A percentile compares a stretch with the other conserved stretches of the same genome.
Conservation (phyloP, 1,140 invertebrate genomes). For the Eriosoma lanigerum region DNA sequence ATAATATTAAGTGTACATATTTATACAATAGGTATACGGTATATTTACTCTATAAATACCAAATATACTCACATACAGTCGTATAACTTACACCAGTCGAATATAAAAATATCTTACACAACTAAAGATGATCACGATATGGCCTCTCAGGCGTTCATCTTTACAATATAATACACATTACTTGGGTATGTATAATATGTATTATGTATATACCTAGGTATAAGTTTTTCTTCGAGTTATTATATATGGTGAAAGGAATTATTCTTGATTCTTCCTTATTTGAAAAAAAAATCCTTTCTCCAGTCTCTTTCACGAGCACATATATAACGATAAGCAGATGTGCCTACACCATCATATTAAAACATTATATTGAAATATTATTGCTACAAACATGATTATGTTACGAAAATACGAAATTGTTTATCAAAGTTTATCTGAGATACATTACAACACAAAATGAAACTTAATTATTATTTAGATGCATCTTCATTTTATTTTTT, state of each 20-base stretch:
- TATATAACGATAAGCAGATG: no score
- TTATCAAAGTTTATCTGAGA: no score
- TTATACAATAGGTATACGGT: no score
- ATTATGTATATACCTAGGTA: background rate
- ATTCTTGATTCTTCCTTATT: conserved; percentile 34
- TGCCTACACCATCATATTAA: no score
- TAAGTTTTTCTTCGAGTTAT: conserved; percentile 28
- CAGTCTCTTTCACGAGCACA: conserved; percentile 9
- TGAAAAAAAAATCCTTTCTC: conserved; percentile 44
- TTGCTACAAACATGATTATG: no score
- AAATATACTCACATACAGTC: background rate
- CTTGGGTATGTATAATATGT: background rate
- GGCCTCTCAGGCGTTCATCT: conserved; percentile 35
- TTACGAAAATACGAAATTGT: no score
- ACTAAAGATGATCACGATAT: conserved; percentile 50
- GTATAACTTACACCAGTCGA: conserved; percentile 14
- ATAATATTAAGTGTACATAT: no score
- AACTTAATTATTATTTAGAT: no score
- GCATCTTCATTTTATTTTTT: no score
- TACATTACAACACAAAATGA: no score
- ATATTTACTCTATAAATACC: no score
- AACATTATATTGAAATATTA: no score
- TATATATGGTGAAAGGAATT: conserved; percentile 36
- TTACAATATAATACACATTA: conserved; percentile 3
- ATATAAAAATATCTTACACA: conserved; percentile 20